Evolutionary conservation across 2,113 vertebrate genomes (phyloP), one percentile per base, ranked within the genome.

Genomic region (Antennarius striatus): DNA sequence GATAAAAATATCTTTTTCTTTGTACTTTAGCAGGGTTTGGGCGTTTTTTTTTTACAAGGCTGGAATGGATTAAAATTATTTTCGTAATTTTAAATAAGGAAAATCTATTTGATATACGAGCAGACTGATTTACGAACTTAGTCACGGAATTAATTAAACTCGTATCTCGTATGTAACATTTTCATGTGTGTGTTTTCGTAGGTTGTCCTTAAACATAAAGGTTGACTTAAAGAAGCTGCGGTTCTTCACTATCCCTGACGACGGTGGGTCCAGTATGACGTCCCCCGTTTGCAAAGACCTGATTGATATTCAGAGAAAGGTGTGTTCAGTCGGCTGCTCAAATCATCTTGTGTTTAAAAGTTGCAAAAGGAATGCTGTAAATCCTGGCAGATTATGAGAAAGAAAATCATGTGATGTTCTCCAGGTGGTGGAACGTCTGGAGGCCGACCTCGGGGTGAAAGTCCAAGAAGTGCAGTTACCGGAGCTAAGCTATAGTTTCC

Each of bases 351-450:
- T 30, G 13, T 55, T 4, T 13, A 55, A 52, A 10, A 52, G 16
- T 2, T 11, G 17, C 22, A 29, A 15, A 36, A 3, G 13, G 14
- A 15, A 30, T 2, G 30, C 11, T n/a, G 6, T 15, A 65, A 28
- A 46, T 4, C 2, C 1, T 15, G n/a, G 2, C 22, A 32, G 4
- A 13, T 5, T 17, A 63, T 17, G 12, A 1, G 29, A 40, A 11
- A 14, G 40, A 36, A 47, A 22, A 2, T 22, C n/a, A n/a, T 22
- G 22, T 22, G 22, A 22, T 22, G 50, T 55, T 71, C 47, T 68
- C 28, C 71, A 98, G 95, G 92, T 96, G 61, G 93, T 92, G 58
- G 65, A 91, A 65, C 83, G 84, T 39, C 89, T 98, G 0, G 92
- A 96, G 84, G 73, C 69, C 0, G 86, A 93, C 14, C 86, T 97